Evolutionary conservation across 2,888 invertebrate genomes (phyloP), one percentile per base, ranked within the genome.

Genomic region (Drosophila suboccidentalis): DNA sequence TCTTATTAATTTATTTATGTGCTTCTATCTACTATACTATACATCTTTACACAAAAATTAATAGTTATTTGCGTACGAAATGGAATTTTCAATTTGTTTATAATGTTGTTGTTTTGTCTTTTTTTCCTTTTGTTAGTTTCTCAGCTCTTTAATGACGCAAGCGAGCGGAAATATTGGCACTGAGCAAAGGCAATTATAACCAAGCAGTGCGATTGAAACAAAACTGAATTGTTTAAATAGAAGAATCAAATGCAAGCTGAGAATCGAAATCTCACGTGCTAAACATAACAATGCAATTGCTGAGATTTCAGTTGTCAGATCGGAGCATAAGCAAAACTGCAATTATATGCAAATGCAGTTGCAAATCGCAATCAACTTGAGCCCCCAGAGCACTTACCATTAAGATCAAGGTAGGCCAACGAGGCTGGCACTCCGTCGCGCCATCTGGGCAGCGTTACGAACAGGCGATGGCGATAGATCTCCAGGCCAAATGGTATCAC

Each of bases 391-490:
- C 32, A 89, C 91, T 93, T 88, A 96, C 96, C 96, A 93, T 95
- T 95, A 80, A 95, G 92, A 90, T 95, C 94, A 81, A 97, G 94
- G 92, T 96, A 96, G 87, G 95, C 95, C 90, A 97, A 93, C 70
- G 96, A 96, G 26, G 96, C 95, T 0, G 96, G 95, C 22, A 97
- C 96, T 10, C 97, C 97, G 19, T 92, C 90, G 83, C 94, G 95
- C 96, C 96, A 96, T 78, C 96, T 94, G 1, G 96, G 96, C 57
- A 96, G 94, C 0, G 96, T 96, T 15, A 96, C 92, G 87, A 96
- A 96, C 75, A 96, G 91, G 73, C 95, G 94, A 74, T 95, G 94
- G 46, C 93, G 94, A 78, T 94, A 95, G 11, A 96, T 95, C 91
- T 96, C 96, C 77, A 96, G 78, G 0, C 96, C 96, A 90, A 96